Conservation (phyloP, 2,113 vertebrate genomes). For the Antennarius striatus region DNA sequence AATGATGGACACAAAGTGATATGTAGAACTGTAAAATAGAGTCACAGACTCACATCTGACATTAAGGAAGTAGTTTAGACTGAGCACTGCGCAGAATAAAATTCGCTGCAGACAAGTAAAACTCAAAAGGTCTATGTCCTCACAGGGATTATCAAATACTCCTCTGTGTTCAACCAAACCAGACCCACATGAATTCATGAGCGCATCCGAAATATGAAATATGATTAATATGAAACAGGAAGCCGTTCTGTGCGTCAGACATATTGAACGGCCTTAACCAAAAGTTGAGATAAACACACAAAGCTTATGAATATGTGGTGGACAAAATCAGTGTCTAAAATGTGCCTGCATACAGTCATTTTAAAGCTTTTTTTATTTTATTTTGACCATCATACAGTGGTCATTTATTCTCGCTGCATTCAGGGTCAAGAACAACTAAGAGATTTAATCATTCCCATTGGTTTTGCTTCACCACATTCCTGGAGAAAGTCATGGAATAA, state of each 20-base stretch:
- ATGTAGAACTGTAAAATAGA: conserved; percentile 7
- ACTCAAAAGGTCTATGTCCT: conserved; percentile 41
- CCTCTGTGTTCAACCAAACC: conserved; percentile 27
- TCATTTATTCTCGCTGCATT: conserved; percentile 21
- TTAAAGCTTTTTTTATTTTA: conserved; percentile 11
- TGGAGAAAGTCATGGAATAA: too few species aligned
- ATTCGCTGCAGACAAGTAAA: conserved; percentile 2
- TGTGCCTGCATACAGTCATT: conserved; percentile 34
- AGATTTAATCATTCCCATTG: not conserved
- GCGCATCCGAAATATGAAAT: conserved; percentile 45
- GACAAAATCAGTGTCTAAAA: conserved; percentile 45
- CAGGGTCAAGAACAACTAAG: conserved; percentile 7
- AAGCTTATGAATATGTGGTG: conserved; percentile 52
- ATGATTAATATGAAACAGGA: conserved; percentile 50
- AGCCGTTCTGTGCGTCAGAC: conserved; percentile 59
- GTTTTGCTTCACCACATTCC: too few species aligned
- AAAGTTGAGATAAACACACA: conserved; percentile 51
- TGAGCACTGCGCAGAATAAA: conserved; percentile 26
- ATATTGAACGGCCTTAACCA: conserved; percentile 62
- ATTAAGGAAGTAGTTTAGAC: conserved; percentile 6
- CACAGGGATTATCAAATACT: conserved; percentile 44
- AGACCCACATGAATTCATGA: conserved; percentile 43
- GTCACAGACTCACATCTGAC: not conserved
- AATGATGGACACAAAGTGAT: too few species aligned
- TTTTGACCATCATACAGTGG: conserved; percentile 11